These are phyloP conservation scores for Malthinus seriepunctatus DNA, from an alignment of 2,888 invertebrate species.

Conservation along the genomic window DNA sequence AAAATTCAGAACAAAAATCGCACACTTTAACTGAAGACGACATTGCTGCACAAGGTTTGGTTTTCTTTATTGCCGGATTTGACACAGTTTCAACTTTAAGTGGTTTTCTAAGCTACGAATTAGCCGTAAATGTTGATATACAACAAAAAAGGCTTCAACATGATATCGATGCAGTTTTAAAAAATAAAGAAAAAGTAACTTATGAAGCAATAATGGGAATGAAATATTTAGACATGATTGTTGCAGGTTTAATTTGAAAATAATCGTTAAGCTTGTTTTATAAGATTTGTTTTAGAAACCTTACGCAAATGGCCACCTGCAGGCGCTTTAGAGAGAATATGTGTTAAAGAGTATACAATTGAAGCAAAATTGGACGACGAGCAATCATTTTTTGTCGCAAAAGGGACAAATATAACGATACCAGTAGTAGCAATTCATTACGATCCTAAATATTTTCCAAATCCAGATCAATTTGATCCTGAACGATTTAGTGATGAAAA, in stretches of 20 bases:
- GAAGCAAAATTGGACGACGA: constrained; percentile 1
- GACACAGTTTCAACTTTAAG: constrained; percentile 46
- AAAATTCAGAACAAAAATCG: not conserved
- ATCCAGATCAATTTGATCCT: constrained; percentile 58
- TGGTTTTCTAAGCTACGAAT: constrained; percentile 46
- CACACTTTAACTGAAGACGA: constrained; percentile 10
- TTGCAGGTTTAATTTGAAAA: constrained; percentile 8
- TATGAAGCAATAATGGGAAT: constrained; percentile 12
- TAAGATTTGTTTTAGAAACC: constrained; percentile 48
- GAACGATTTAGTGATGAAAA: constrained; percentile 60
- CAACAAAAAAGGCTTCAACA: constrained; percentile 41
- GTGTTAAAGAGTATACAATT: constrained; percentile 53
- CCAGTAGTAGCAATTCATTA: constrained; percentile 58
- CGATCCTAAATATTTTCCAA: constrained; percentile 59
- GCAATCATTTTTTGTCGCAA: constrained; percentile 20
- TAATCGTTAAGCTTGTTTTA: not conserved
- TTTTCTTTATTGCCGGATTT: constrained; percentile 13
- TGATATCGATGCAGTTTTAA: constrained; percentile 2
- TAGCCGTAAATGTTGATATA: constrained; percentile 48
- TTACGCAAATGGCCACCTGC: constrained; percentile 57
- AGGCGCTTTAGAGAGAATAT: constrained; percentile 50
- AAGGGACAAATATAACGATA: constrained; percentile 46
- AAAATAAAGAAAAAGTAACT: not conserved
- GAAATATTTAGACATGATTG: constrained; percentile 18
- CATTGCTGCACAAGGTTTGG: constrained; percentile 10